Evolutionary conservation across 2,113 vertebrate genomes (phyloP), one percentile per base, ranked within the genome.

Genomic region (Trochalopteron elliotii): DNA sequence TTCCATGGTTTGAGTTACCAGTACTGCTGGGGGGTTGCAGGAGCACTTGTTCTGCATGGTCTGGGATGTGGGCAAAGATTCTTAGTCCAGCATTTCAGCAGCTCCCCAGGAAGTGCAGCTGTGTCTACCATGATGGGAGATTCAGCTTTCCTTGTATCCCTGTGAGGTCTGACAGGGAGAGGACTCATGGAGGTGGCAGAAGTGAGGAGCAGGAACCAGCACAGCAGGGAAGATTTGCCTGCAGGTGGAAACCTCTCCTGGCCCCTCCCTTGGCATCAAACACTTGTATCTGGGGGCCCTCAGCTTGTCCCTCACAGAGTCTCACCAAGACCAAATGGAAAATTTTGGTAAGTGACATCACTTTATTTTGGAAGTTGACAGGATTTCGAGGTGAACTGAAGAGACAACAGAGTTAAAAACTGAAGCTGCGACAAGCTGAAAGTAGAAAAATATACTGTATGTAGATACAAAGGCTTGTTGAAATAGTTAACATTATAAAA

Each of bases 361-460:
- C 57, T 97, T 97, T 97, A 97, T 97, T 97, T 93, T 27, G n/a
- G 60, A 87, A 83, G 49, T 35, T 65, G 87, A 89, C 44, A 81
- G 25, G n/a, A 44, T 90, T 93, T 45, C 9, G 3, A 39, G 6
- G 3, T 12, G 70, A 93, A 63, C 84, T 59, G 83, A 88, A 92
- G 60, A 87, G 65, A 56, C 47, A 21, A 49, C 49, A 44, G 22
- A 27, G 33, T 85, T 94, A 96, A 93, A 96, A 96, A 96, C 64
- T 28, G 24, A 94, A 74, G 91, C 82, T 94, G 93, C 50, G 0
- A 72, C 49, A 96, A 94, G 96, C 91, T 84, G 52, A 86, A 79
- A 94, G 87, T 97, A 94, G 92, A 95, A 97, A 97, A 96, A 97
- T 96, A 97, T 78, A 95, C 63, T 77, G 63, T 97, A 57, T 70